Evolutionary conservation across 2,888 invertebrate genomes (phyloP), one percentile per base, ranked within the genome.

Genomic region (Sminthurides aquaticus): DNA sequence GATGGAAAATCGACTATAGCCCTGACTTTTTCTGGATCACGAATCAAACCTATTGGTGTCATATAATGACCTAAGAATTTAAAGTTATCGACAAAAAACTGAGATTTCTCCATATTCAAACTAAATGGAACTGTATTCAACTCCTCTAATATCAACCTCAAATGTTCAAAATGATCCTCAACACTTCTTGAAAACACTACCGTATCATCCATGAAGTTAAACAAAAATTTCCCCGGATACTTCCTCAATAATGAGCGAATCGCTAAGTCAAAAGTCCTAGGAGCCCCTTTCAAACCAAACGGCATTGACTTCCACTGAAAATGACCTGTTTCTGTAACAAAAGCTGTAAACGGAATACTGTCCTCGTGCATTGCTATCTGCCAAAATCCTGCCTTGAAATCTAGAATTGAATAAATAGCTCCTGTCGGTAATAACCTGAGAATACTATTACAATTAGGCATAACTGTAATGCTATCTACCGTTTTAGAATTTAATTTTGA

Each of bases 11-110:
- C 49, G 15, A 22, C 34, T 22, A 71, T 68, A 1, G 69, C 67
- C 24, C 59, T 15, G 3, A 69, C 57, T 62, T 67, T 67, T 11
- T 66, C 64, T 20, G 59, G 57, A 27, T 64, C 61, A 48, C 48
- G 60, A 49, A 57, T 59, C 0, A 71, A 18, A 0, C 69, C 68
- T 8, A 64, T 28, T 28, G 58, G 52, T 1, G 67, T 49, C 3
- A 71, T 24, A 3, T 61, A 43, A 48, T 72, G 71, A 3, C 71
- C 69, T 20, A 70, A 57, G 54, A 67, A 68, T 5, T 49, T 61
- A 1, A 65, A 11, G 18, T 59, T 22, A 26, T 3, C 22, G 20
- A 18, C 43, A 22, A 1, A 59, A 43, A 65, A 67, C n/a, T 8
- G 24, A 18, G 3, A 43, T 57, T 63, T 69, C 24, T 65, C 49